Base-by-base conservation (phyloP, 2,797 vertebrate species). In the Amazona ochrocephala region DNA sequence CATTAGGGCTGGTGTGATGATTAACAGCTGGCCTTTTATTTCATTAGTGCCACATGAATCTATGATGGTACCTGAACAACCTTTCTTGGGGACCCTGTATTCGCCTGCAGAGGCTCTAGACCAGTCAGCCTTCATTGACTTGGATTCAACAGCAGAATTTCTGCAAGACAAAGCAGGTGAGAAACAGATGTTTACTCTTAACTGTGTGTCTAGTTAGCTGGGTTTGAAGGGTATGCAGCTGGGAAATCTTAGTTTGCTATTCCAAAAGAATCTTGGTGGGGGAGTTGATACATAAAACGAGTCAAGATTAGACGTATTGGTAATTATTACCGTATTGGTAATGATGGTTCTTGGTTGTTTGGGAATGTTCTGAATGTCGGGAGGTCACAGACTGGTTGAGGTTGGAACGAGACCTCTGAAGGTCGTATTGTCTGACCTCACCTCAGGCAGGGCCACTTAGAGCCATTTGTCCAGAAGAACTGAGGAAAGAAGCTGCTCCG, bases 141-240 rank as follows among this genome's bases (percentile, higher is more conserved):
- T 92, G 16, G 96, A 95, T 16, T 78, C 94, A 13, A 7, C 64
- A 27, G 29, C 71, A 27, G 93, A 86, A 10, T 89, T 87, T 73
- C 80, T 91, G 66, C 93, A 94, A 39, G 95, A 85, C 34, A 65
- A 32, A 71, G 56, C 95, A 95, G 98, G 98, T 98, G 32, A 94
- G 60, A 20, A 44, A 0, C 3, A 17, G 41, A 4, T 5, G 11
- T 7, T 89, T 62, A 44, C 64, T 44, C 0, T 45, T 13, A 0
- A 0, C 11, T 45, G 30, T 2, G 34, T 11, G 47, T 16, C 16
- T 22, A 6, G 3, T 41, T 20, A 14, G 53, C 29, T 18, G 22
- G 60, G 8, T 17, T 42, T 34, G 78, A 9, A 34, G 62, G 34
- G 4, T 7, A 2, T 26, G 44, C 29, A 39, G 66, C 17, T 68